phyloP scores from a whole-genome alignment of 2,113 vertebrate species.

The Guaruba guarouba region DNA sequence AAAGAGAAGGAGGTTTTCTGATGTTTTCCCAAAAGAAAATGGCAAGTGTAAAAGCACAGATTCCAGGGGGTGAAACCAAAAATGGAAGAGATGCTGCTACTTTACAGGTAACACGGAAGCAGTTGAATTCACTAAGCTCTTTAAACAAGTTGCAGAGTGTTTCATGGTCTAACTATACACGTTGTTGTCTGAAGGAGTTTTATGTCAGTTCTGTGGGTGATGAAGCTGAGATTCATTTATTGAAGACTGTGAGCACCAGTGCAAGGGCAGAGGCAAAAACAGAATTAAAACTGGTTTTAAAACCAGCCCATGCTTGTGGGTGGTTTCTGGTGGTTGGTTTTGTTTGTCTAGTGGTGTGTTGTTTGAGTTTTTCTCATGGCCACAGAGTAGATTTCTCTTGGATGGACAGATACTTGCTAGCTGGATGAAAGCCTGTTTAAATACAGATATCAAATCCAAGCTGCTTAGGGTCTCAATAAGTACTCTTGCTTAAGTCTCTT shows the following conservation, averaged over 20 bases:
- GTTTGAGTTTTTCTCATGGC: neutral
- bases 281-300: neutral
- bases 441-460: neutral
- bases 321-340: neutral
- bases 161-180: neutral
- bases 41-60: constrained; percentile 70
- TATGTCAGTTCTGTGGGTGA: neutral
- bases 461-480: neutral
- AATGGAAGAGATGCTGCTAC: constrained; percentile 73
- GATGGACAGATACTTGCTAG: neutral
- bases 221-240: neutral
- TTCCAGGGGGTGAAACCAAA: neutral
- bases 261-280: neutral
- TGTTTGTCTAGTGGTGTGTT: neutral
- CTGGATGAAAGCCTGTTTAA: neutral
- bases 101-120: constrained; percentile 74
- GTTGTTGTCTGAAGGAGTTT: neutral
- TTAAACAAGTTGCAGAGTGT: neutral
- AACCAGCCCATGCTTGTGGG: neutral
- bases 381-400: neutral
- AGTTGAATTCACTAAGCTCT: neutral
- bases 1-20: constrained; percentile 84
- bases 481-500: neutral
- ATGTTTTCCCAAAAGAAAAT: constrained; percentile 86
- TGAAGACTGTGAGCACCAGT: neutral